Evolutionary conservation across 2,888 invertebrate genomes (phyloP), one percentile per base, ranked within the genome.

Genomic region (Mythimna lalbum): DNA sequence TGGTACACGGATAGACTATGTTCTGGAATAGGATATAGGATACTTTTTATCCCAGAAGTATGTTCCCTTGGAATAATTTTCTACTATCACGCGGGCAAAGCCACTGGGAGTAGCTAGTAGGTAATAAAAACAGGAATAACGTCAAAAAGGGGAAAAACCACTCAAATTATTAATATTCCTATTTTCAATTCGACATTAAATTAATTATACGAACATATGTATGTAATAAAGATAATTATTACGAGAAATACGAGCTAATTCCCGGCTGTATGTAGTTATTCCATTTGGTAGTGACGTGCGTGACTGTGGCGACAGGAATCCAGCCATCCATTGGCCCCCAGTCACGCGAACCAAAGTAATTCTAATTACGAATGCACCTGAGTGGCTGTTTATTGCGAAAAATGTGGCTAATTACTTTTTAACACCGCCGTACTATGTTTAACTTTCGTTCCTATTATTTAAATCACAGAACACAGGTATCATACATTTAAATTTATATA

Each of bases 321-420:
- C 69, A 47, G 63, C 63, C 55, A 57, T 63, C 74, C 66, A 76
- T 74, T 70, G 76, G 71, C 64, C 62, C 69, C 39, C 57, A 59
- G 73, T 76, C 83, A 83, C 84, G 84, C 83, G 68, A 68, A 19
- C 21, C 23, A 6, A 50, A 47, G 36, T 66, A 61, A 63, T 69
- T 65, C 62, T 67, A 81, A 80, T 80, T 80, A 62, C 36, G 65
- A 65, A 69, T 81, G 72, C 59, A 69, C 57, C 50, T 36, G 50
- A 81, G 55, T 65, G n/a, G n/a, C 64, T 68, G 81, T 81, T 81
- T 69, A 69, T 66, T 77, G 77, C 71, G 61, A 65, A 71, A 71
- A 65, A 75, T 80, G 75, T 64, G 49, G 56, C 23, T 53, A 49
- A 68, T 68, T 75, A 60, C 63, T 27, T 31, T 64, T 47, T 49